phyloP scores from a whole-genome alignment of 1,140 invertebrate species.

The Eciton burchellii region DNA sequence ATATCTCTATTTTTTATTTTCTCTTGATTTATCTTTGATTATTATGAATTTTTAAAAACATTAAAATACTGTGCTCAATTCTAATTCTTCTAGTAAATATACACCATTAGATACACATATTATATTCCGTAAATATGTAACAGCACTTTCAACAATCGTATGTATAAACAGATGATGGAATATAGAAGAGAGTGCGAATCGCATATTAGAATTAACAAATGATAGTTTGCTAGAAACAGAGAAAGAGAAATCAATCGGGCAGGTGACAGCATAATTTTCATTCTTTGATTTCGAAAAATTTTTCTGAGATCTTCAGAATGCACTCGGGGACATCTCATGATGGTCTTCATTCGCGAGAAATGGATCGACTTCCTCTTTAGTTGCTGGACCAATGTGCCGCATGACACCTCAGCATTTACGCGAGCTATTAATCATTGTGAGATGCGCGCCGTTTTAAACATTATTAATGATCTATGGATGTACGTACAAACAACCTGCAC shows the following conservation, averaged over 20 bases:
- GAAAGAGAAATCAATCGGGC: constrained; percentile 16
- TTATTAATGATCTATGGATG: constrained; percentile 21
- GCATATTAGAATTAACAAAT: not conserved
- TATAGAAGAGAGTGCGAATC: not conserved
- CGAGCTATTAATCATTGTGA: constrained; percentile 42
- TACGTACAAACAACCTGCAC: not conserved
- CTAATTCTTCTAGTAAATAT: too few relatives aligned
- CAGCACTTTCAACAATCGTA: not conserved
- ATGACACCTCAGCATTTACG: constrained; percentile 16
- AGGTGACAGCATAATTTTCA: constrained; percentile 44
- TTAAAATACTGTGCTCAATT: too few relatives aligned
- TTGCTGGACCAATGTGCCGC: constrained; percentile 9
- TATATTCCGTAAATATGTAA: not conserved
- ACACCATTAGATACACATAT: too few relatives aligned
- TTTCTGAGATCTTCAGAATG: constrained; percentile 48
- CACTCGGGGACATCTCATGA: constrained; percentile 43
- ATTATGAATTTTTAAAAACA: too few relatives aligned
- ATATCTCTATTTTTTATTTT: too few relatives aligned
- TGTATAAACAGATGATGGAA: not conserved
- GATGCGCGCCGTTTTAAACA: constrained; percentile 36
- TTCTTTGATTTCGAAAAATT: constrained; percentile 42
- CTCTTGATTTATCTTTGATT: too few relatives aligned
- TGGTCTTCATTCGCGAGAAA: constrained; percentile 43
- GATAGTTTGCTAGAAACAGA: not conserved
- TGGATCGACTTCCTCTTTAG: constrained; percentile 38